These are phyloP conservation scores for Eulemur coronatus DNA, from an alignment of 2,797 vertebrate species.

Conservation along the genomic window DNA sequence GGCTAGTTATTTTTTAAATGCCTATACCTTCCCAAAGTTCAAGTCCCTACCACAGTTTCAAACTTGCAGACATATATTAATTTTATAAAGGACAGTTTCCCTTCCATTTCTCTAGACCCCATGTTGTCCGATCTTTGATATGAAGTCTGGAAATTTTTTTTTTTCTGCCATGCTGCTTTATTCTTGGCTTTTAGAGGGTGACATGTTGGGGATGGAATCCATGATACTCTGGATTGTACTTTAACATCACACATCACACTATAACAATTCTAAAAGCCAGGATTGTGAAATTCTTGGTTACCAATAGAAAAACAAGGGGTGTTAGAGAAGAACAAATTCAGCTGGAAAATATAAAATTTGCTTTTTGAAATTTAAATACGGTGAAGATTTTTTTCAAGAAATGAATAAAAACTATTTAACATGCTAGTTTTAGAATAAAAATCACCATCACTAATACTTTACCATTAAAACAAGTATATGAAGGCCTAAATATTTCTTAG, in stretches of 20 bases:
- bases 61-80: background rate
- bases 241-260: background rate
- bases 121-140: background rate
- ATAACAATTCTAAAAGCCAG: background rate
- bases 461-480: background rate
- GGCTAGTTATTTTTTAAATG: background rate
- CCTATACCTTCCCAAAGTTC: background rate
- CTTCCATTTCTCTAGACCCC: background rate
- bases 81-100: background rate
- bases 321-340: background rate
- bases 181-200: background rate
- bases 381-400: background rate
- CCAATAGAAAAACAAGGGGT: background rate
- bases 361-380: background rate
- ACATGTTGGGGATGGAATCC: background rate
- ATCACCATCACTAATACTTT: background rate
- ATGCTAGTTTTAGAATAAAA: background rate
- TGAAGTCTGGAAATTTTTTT: background rate
- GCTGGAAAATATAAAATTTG: background rate
- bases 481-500: background rate
- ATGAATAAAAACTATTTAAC: background rate
- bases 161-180: background rate
- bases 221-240: background rate
- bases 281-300: background rate
- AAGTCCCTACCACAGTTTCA: background rate